Conservation (phyloP, 2,888 invertebrate species). For the Apamea crenata region DNA sequence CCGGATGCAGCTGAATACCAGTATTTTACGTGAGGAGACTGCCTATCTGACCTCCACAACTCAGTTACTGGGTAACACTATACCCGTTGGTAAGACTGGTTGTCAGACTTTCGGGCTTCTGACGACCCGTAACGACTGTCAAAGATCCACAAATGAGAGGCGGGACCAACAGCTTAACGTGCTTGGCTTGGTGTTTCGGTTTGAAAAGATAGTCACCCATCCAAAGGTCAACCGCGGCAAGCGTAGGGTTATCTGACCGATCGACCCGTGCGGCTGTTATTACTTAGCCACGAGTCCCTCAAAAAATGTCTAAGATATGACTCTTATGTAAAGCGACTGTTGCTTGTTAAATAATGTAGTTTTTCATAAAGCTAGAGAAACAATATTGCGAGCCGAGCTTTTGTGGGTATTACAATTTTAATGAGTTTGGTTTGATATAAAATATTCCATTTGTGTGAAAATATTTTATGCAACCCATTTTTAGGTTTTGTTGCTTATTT, state of each 20-base stretch:
- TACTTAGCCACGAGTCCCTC: not conserved
- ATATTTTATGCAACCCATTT: conserved; percentile 45
- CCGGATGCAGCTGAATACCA: not conserved
- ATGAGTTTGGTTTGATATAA: conserved; percentile 55
- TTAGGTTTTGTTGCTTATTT: conserved; percentile 8
- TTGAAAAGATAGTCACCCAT: not conserved
- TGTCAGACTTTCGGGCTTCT: no score
- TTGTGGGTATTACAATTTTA: conserved; percentile 51
- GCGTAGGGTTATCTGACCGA: not conserved
- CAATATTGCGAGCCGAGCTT: conserved; percentile 21
- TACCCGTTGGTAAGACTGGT: not conserved
- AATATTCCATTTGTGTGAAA: conserved; percentile 49
- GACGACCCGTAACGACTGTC: no score
- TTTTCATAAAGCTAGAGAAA: conserved; percentile 50
- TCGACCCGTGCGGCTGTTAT: not conserved
- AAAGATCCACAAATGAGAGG: not conserved
- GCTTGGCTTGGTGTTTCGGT: not conserved
- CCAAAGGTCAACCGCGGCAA: no score
- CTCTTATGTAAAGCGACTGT: conserved; percentile 24
- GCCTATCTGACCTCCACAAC: not conserved
- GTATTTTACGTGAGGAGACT: not conserved
- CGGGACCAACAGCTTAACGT: not conserved
- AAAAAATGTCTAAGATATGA: conserved; percentile 15
- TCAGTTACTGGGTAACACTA: not conserved
- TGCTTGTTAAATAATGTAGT: conserved; percentile 36